Conservation (phyloP, 2,113 vertebrate genomes). For the Xenus cinereus region DNA sequence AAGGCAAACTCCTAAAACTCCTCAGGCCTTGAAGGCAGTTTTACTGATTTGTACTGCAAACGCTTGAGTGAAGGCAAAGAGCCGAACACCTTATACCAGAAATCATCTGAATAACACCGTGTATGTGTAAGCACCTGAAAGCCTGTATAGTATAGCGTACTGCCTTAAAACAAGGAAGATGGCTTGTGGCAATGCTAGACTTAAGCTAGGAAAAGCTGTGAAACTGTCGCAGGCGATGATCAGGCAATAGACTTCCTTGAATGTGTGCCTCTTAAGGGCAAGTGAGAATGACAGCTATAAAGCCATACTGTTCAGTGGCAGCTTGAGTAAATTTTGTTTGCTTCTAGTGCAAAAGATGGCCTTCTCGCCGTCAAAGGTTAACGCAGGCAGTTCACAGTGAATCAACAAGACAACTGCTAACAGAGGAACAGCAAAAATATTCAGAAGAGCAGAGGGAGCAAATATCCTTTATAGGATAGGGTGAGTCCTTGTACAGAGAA, state of each 20-base stretch:
- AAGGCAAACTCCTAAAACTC: not conserved
- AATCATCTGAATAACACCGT: not conserved
- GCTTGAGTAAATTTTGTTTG: not conserved
- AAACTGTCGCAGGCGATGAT: not conserved
- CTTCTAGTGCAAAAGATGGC: not conserved
- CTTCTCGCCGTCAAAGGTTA: not conserved
- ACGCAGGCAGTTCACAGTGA: not conserved
- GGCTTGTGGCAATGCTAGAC: not conserved
- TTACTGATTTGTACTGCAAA: not conserved
- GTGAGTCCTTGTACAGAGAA: not conserved
- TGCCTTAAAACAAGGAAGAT: not conserved
- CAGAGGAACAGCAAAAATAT: not conserved
- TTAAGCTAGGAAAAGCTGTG: conserved; percentile 13
- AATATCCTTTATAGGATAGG: not conserved
- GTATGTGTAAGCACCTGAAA: not conserved
- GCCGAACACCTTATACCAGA: not conserved
- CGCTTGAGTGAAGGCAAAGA: not conserved
- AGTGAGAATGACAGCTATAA: not conserved
- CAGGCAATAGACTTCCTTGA: not conserved
- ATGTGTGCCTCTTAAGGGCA: fast-evolving
- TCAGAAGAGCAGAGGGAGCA: not conserved
- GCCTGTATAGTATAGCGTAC: not conserved
- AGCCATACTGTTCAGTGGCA: not conserved
- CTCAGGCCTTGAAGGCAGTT: not conserved
- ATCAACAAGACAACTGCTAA: not conserved